phyloP scores from a whole-genome alignment of 2,888 invertebrate species.

The Platypus cylindrus region DNA sequence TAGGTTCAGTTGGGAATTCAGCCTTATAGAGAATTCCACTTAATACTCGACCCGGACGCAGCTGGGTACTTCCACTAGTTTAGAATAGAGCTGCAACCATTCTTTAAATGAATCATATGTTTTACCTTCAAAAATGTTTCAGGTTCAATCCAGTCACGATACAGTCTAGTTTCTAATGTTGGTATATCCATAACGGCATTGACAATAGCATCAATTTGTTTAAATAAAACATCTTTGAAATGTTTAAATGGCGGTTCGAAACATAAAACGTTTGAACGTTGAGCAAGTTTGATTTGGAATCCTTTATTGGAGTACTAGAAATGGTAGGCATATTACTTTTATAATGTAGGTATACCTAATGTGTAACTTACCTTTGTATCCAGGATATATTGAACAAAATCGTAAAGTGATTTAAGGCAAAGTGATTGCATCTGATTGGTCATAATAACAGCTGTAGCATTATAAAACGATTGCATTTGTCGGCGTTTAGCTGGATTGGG shows the following conservation, averaged over 20 bases:
- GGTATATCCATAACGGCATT: conserved; percentile 60
- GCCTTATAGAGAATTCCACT: no score
- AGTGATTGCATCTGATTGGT: conserved; percentile 73
- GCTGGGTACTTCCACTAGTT: no score
- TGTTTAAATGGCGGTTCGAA: conserved; percentile 67
- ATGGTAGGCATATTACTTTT: conserved; percentile 2
- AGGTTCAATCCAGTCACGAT: conserved; percentile 45
- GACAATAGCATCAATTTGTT: conserved; percentile 61
- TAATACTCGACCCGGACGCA: no score
- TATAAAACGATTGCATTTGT: conserved; percentile 65
- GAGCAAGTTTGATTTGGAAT: conserved; percentile 48
- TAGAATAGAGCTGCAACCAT: no score
- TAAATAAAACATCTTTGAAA: conserved; percentile 56
- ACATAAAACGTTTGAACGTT: conserved; percentile 46
- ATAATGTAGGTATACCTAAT: background rate
- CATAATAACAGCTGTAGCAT: conserved; percentile 78
- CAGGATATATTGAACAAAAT: conserved; percentile 64
- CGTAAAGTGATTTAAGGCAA: conserved; percentile 65
- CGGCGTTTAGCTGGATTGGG: conserved; percentile 52
- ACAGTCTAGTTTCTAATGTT: conserved; percentile 66
- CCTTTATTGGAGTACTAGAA: conserved; percentile 55
- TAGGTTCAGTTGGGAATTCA: no score
- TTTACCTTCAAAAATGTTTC: conserved; percentile 26
- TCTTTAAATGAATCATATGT: no score
- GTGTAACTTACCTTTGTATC: conserved; percentile 52